Evolutionary conservation across 2,113 vertebrate species (phyloP).

Genomic region (Lasiurus borealis): DNA sequence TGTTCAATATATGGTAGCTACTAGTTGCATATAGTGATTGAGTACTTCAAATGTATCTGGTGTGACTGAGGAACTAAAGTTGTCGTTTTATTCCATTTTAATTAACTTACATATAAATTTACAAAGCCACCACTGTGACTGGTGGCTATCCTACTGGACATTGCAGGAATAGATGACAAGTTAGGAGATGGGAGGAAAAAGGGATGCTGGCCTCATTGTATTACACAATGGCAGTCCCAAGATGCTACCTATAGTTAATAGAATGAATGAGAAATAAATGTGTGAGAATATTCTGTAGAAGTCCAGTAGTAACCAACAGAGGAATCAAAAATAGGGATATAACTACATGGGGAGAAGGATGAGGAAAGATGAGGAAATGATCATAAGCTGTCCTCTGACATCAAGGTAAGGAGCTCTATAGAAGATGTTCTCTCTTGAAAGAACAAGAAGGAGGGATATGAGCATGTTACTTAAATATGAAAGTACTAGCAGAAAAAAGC

Average conservation of each 20-base stretch:
- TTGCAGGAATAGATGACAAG: background rate
- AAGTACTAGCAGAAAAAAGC: background rate
- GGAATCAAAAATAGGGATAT: background rate
- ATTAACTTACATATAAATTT: background rate
- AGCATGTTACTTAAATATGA: background rate
- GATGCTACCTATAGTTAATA: background rate
- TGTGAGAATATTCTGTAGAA: background rate
- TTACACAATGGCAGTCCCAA: background rate
- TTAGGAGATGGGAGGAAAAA: background rate
- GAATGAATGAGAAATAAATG: background rate
- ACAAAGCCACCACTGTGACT: background rate
- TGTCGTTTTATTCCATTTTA: constrained; percentile 15
- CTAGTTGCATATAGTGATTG: background rate
- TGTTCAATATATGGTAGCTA: background rate
- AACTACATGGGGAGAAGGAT: background rate
- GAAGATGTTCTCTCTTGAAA: background rate
- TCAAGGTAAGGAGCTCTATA: background rate
- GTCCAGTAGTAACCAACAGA: background rate
- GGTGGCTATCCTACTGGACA: background rate
- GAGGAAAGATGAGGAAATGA: background rate
- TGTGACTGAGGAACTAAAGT: background rate
- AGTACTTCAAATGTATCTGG: background rate
- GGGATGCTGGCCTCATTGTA: background rate
- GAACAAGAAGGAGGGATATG: background rate
- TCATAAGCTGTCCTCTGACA: background rate